Evolutionary conservation across 2,888 invertebrate species (phyloP).

Genomic region (Synanthedon myopaeformis): DNA sequence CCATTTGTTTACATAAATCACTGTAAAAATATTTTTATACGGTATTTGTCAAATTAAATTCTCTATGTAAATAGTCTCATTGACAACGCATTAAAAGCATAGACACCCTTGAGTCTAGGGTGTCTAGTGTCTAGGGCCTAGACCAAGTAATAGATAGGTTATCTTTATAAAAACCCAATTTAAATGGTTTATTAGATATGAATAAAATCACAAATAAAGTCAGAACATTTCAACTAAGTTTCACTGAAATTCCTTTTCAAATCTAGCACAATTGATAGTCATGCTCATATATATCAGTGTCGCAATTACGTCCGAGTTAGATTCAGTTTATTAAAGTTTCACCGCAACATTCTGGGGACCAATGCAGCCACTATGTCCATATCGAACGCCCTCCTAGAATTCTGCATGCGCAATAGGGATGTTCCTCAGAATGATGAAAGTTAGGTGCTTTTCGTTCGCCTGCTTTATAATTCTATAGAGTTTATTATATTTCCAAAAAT

Average conservation of each 20-base stretch:
- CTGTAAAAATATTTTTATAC: no score
- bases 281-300: conserved; percentile 14
- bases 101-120: no score
- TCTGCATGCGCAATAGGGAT: background rate
- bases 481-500: no score
- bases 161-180: no score
- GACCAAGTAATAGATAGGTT: no score
- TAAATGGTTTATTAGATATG: no score
- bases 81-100: no score
- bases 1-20: no score
- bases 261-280: background rate
- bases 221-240: conserved; percentile 2
- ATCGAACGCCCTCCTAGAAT: conserved; percentile 31
- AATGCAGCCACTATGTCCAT: conserved; percentile 16
- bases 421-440: background rate
- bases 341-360: conserved; percentile 31
- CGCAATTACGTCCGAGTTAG: conserved; percentile 13
- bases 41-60: no score
- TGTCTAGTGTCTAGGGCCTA: no score
- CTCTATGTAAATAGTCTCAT: no score
- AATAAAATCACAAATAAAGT: background rate
- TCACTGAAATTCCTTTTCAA: conserved; percentile 1
- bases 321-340: conserved; percentile 48
- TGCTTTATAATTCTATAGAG: no score
- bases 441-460: background rate